Evolutionary conservation across 1,140 invertebrate species (phyloP).

Genomic region (Bombus pascuorum): DNA sequence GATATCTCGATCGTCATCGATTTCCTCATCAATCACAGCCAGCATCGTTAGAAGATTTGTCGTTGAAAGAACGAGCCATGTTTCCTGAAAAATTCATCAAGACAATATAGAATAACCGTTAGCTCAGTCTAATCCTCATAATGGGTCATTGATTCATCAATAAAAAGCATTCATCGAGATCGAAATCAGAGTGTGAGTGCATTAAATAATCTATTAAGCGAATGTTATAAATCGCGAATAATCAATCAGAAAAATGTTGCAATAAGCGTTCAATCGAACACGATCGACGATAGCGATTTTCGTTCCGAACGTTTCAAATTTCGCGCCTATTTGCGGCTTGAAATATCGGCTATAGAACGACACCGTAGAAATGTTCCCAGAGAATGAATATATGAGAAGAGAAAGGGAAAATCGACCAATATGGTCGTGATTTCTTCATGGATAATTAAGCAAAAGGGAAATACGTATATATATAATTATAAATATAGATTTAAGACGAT

Average conservation of each 20-base stretch:
- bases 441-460: constrained; percentile 1
- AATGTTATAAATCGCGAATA: not conserved
- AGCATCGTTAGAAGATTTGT: not conserved
- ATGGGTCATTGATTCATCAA: not conserved
- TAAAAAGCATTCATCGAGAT: not conserved
- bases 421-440: not conserved
- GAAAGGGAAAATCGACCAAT: not conserved
- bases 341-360: not conserved
- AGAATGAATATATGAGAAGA: not conserved
- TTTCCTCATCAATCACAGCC: not conserved
- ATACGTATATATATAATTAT: constrained; percentile 4
- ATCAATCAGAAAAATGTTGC: too few species aligned
- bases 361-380: constrained; percentile 16
- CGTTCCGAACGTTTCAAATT: not conserved
- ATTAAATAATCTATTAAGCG: not conserved
- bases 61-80: not conserved
- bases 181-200: not conserved
- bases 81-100: not conserved
- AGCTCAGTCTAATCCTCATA: too few species aligned
- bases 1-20: constrained; percentile 9
- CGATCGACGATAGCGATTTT: constrained; percentile 4
- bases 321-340: not conserved
- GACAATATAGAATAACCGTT: not conserved
- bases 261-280: constrained; percentile 4
- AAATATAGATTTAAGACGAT: constrained; percentile 49